Evolutionary conservation across 2,888 invertebrate species (phyloP), one percentile per base, ranked within the genome.

Genomic region (Eupithecia subfuscata): DNA sequence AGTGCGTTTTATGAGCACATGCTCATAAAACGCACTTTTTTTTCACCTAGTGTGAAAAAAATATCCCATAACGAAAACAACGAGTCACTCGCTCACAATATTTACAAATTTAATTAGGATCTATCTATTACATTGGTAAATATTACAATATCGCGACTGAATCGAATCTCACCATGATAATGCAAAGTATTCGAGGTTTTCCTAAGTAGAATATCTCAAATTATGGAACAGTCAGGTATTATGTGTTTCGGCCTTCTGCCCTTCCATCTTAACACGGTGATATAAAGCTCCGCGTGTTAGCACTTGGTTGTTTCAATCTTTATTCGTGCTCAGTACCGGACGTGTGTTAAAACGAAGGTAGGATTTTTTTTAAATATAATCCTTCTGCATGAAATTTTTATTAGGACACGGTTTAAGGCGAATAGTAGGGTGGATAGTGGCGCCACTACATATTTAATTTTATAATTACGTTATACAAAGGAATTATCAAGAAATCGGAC

Each of bases 251-350:
- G 83, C 87, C 85, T 86, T 85, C 85, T 85, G 87, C 91, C 91
- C 90, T 91, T 87, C 91, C 90, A 87, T 81, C 79, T 76, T 79
- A 80, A 77, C 78, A 80, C 80, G 83, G 82, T 81, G 87, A 85
- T 90, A 91, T 89, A 92, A 88, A 90, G 88, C 87, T 84, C 82
- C 81, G 81, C 78, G 81, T 79, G 83, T 77, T 80, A 86, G 85
- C 86, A 86, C 84, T 81, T 70, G 74, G 11, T 82, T 83, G 85
- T 88, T 89, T 87, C 82, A 85, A 85, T 78, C 82, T 86, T 83
- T 85, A 86, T 84, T 81, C 83, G 82, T 83, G 83, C 73, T 78
- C 77, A 9, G 75, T 80, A 80, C 82, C 81, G 78, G 80, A 75
- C 83, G 82, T 82, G 80, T 84, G 80, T 78, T 78, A 18, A 18